These are phyloP conservation scores for Homalodisca vitripennis DNA, from an alignment of 1,140 invertebrate genomes.

Conservation along the genomic window DNA sequence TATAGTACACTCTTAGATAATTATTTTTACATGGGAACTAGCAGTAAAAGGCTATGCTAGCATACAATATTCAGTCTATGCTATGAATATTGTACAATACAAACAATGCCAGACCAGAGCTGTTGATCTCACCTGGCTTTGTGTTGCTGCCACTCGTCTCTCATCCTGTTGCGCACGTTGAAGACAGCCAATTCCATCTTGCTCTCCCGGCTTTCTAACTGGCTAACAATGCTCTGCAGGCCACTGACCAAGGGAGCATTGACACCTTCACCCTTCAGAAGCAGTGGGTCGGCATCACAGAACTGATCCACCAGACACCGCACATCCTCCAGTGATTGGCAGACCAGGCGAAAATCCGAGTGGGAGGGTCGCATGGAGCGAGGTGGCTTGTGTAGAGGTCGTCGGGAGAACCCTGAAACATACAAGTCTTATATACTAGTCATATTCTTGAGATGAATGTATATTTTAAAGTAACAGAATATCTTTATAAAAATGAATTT, in stretches of 20 bases:
- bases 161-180: conserved; percentile 23
- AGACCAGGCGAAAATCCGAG: conserved; percentile 26
- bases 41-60: too few relatives aligned
- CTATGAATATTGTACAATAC: too few relatives aligned
- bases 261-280: background rate
- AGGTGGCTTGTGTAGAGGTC: conserved; percentile 25
- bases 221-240: conserved; percentile 8
- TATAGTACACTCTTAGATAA: too few relatives aligned
- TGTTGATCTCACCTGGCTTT: conserved; percentile 25
- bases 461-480: too few relatives aligned
- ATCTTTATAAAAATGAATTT: too few relatives aligned
- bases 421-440: background rate
- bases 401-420: conserved; percentile 5
- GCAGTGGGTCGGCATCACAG: background rate
- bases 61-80: too few relatives aligned
- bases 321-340: conserved; percentile 23
- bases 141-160: conserved; percentile 14
- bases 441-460: background rate
- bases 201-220: conserved; percentile 6
- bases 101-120: too few relatives aligned
- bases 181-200: conserved; percentile 13
- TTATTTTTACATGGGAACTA: too few relatives aligned
- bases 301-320: conserved; percentile 23
- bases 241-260: conserved; percentile 11
- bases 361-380: background rate